Evolutionary conservation across 2,888 invertebrate species (phyloP).

Genomic region (Allacma fusca): DNA sequence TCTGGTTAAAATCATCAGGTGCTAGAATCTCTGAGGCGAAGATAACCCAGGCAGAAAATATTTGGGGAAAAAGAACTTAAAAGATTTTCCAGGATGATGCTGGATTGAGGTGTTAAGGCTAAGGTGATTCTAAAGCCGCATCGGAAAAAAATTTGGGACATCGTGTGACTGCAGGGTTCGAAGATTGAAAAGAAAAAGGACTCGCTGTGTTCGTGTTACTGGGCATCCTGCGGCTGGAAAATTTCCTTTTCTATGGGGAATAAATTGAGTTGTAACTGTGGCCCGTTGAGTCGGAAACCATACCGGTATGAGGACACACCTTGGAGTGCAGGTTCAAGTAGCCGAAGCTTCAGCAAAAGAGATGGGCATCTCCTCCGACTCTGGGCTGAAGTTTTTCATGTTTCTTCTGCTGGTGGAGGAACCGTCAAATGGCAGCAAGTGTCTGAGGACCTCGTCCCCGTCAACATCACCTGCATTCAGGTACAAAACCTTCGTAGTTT

Average conservation of each 20-base stretch:
- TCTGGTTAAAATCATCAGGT: too few relatives aligned
- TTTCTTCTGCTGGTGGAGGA: conserved; percentile 90
- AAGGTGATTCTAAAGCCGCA: too few relatives aligned
- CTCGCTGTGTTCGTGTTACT: neutral
- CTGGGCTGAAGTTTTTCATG: conserved; percentile 99
- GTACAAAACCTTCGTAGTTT: conserved; percentile 38
- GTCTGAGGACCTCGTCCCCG: conserved; percentile 96
- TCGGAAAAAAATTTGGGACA: too few relatives aligned
- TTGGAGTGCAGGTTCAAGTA: conserved; percentile 68
- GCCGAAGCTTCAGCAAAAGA: conserved; percentile 80
- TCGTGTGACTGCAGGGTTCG: too few relatives aligned
- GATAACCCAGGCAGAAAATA: too few relatives aligned
- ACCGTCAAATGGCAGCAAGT: conserved; percentile 98
- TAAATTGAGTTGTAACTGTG: conserved; percentile 96
- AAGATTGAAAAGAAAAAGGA: conserved; percentile 7
- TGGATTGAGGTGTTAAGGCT: too few relatives aligned
- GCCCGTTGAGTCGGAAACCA: conserved; percentile 93
- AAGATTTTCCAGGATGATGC: too few relatives aligned
- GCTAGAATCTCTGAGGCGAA: too few relatives aligned
- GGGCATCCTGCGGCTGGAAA: conserved; percentile 12
- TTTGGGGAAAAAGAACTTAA: too few relatives aligned
- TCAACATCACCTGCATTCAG: conserved; percentile 93
- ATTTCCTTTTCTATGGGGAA: conserved; percentile 78
- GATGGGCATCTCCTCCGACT: conserved; percentile 90
- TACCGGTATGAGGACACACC: conserved; percentile 92